phyloP scores from a whole-genome alignment of 2,797 vertebrate species.

The Tenualosa ilisha region DNA sequence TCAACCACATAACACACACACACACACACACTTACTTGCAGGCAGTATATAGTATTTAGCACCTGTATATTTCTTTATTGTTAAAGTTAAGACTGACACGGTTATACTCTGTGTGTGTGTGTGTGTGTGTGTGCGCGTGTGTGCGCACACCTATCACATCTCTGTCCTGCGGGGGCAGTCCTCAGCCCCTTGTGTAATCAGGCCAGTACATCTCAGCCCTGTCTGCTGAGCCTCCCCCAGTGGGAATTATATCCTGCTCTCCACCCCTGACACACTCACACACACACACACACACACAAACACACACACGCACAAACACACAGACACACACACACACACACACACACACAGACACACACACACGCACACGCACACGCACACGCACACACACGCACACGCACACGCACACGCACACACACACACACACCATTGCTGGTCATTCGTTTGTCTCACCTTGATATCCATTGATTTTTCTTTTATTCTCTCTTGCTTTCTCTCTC shows the following conservation, averaged over 20 bases:
- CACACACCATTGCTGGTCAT: constrained; percentile 26
- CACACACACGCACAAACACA: no score
- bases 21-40: no score
- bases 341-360: no score
- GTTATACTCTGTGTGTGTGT: no score
- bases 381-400: no score
- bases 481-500: neutral
- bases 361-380: no score
- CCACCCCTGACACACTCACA: constrained; percentile 52
- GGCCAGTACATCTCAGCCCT: constrained; percentile 57
- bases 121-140: neutral
- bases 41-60: no score
- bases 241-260: constrained; percentile 61
- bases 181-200: constrained; percentile 50
- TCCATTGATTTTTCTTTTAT: constrained; percentile 59
- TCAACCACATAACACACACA: no score
- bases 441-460: constrained; percentile 61
- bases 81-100: no score
- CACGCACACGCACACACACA: constrained; percentile 38
- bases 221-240: constrained; percentile 47
- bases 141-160: neutral
- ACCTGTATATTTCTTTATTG: no score
- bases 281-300: no score
- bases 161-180: neutral
- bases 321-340: no score